Evolutionary conservation across 2,888 invertebrate genomes (phyloP), one percentile per base, ranked within the genome.

Genomic region (Trachelus iudaicus): DNA sequence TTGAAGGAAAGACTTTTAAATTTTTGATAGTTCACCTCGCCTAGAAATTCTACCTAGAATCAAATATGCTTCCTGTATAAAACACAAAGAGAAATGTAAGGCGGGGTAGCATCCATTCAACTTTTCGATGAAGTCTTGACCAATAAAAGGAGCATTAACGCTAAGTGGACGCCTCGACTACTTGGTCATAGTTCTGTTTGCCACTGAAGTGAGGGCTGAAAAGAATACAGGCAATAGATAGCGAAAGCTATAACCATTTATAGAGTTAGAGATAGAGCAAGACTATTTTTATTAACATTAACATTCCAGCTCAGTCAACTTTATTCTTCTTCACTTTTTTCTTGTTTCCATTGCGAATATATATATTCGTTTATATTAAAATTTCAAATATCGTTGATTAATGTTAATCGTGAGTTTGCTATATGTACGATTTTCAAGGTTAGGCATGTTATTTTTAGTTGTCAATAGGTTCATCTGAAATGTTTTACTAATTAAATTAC

Each of bases 91-190:
- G 33, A 69, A 71, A 35, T 76, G 33, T 23, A 34, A 31, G 40
- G 37, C 6, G 56, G 30, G 40, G 75, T 23, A 68, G 37, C 68
- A 68, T 81, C 80, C 82, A 85, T 84, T 85, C 85, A 85, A 82
- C 85, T 85, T 85, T 86, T 81, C 82, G 82, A 82, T 86, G 83
- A 82, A 85, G 87, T 89, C 87, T 88, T 89, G 88, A 87, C 90
- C 89, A 89, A 89, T 89, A 89, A 89, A 89, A 89, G 89, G 83
- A 83, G 89, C 87, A 89, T 89, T 89, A 89, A 80, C 85, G 88
- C 81, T 89, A 89, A 89, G 90, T 89, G 90, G 89, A 86, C 86
- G 89, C 86, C 83, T 88, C 87, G 85, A 79, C 87, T 86, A 84
- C 86, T 87, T 86, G 85, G 84, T 88, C 86, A 86, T 86, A 85